phyloP scores from a whole-genome alignment of 2,888 invertebrate genomes.

The Dryomyza anilis region DNA sequence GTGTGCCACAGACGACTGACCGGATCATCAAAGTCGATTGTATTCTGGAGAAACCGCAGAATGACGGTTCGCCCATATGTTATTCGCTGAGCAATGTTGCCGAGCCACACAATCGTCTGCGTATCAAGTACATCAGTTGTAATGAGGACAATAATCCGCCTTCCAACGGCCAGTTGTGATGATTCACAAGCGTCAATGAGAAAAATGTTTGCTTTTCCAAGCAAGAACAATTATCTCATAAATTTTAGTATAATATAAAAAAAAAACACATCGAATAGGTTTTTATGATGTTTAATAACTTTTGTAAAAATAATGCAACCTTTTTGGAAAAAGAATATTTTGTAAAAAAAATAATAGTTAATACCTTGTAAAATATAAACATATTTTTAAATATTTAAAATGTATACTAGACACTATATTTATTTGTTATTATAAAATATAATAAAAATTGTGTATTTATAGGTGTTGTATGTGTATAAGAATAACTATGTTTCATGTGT shows the following conservation, averaged over 20 bases:
- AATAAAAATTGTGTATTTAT: no score
- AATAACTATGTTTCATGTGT: no score
- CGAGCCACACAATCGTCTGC: conserved; percentile 44
- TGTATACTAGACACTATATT: no score
- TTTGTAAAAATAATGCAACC: neutral
- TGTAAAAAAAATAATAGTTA: no score
- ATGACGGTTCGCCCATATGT: conserved; percentile 45
- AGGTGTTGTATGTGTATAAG: no score
- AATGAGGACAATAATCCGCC: conserved; percentile 52
- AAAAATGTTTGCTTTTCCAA: conserved; percentile 13
- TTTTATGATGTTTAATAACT: neutral
- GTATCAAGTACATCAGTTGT: conserved; percentile 54
- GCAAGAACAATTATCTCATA: conserved; percentile 15
- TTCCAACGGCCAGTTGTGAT: conserved; percentile 7
- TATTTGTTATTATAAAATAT: no score
- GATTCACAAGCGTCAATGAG: neutral
- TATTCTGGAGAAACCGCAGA: conserved; percentile 39
- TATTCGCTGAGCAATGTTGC: conserved; percentile 44
- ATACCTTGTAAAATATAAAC: no score
- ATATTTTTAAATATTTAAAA: no score
- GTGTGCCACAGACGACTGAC: conserved; percentile 7
- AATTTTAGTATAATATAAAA: neutral
- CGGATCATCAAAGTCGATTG: conserved; percentile 39
- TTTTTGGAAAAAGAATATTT: neutral
- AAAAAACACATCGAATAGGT: neutral